Conservation (phyloP, 2,888 invertebrate genomes). For the Baronia brevicornis region DNA sequence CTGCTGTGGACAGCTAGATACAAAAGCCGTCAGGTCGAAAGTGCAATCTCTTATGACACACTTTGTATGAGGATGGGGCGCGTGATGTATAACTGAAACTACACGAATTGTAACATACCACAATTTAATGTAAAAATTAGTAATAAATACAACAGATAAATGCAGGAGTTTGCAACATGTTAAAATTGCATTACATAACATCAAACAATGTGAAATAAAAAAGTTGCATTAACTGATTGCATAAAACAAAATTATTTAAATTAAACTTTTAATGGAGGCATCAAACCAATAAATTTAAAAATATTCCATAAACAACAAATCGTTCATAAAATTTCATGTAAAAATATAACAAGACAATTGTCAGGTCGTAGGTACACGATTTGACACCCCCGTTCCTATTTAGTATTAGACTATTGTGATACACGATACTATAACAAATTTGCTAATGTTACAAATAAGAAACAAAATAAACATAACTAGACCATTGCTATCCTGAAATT, state of each 20-base stretch:
- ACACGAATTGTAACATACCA: slow-evolving; percentile 80
- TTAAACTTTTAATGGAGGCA: slow-evolving; percentile 73
- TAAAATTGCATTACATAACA: slow-evolving; percentile 77
- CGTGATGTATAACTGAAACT: slow-evolving; percentile 69
- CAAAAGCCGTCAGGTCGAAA: slow-evolving; percentile 8
- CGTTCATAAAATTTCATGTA: slow-evolving; percentile 70
- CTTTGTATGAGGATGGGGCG: slow-evolving; percentile 47
- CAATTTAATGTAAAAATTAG: slow-evolving; percentile 84
- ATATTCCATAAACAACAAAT: slow-evolving; percentile 67
- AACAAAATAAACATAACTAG: slow-evolving; percentile 73
- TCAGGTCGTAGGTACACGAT: slow-evolving; percentile 64
- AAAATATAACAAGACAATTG: slow-evolving; percentile 64
- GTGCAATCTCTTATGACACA: slow-evolving; percentile 6
- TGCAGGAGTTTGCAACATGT: slow-evolving; percentile 79
- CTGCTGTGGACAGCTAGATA: slow-evolving; percentile 15
- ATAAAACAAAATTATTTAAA: slow-evolving; percentile 74
- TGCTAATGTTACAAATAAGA: slow-evolving; percentile 67
- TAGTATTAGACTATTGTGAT: slow-evolving; percentile 72
- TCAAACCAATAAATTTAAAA: slow-evolving; percentile 73
- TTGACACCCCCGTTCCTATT: slow-evolving; percentile 73
- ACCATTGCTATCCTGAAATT: slow-evolving; percentile 74
- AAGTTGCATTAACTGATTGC: slow-evolving; percentile 75
- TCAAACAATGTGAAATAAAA: slow-evolving; percentile 75
- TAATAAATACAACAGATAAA: slow-evolving; percentile 81
- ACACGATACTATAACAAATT: slow-evolving; percentile 74